Evolutionary conservation across 1,140 invertebrate genomes (phyloP).

Genomic region (Archivesica marissinica): DNA sequence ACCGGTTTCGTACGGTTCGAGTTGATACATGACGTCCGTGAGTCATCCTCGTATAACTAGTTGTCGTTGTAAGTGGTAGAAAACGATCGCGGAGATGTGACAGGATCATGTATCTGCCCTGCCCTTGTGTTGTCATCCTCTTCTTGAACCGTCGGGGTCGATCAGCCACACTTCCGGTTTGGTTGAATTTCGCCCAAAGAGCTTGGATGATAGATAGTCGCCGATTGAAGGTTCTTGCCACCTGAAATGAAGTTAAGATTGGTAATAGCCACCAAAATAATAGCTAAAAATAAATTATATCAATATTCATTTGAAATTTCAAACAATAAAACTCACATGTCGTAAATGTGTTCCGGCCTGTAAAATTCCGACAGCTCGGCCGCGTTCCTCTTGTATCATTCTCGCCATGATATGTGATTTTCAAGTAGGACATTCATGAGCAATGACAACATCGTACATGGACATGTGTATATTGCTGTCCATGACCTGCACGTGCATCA

Average conservation of each 20-base stretch:
- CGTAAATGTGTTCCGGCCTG: not conserved
- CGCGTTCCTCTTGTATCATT: not conserved
- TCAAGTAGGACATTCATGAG: not conserved
- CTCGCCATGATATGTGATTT: not conserved
- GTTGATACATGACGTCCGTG: not conserved
- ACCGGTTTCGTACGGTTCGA: conserved; percentile 10
- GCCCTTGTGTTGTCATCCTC: conserved; percentile 1
- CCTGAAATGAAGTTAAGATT: too few relatives aligned
- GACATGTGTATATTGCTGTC: too few relatives aligned
- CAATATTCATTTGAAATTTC: not conserved
- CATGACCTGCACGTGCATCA: too few relatives aligned
- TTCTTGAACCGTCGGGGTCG: not conserved
- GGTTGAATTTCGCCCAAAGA: not conserved
- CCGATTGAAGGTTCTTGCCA: too few relatives aligned
- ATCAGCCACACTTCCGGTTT: conserved; percentile 33
- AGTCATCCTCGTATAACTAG: not conserved
- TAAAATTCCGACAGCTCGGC: not conserved
- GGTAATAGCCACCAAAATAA: too few relatives aligned
- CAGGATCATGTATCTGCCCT: conserved; percentile 1
- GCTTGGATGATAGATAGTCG: not conserved
- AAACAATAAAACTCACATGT: not conserved
- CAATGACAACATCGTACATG: too few relatives aligned
- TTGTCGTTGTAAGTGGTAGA: too few relatives aligned
- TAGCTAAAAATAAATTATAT: not conserved
- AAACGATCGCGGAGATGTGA: not conserved